Evolutionary conservation across 2,797 vertebrate species (phyloP).

Genomic region (Schizothorax lantsangensis): DNA sequence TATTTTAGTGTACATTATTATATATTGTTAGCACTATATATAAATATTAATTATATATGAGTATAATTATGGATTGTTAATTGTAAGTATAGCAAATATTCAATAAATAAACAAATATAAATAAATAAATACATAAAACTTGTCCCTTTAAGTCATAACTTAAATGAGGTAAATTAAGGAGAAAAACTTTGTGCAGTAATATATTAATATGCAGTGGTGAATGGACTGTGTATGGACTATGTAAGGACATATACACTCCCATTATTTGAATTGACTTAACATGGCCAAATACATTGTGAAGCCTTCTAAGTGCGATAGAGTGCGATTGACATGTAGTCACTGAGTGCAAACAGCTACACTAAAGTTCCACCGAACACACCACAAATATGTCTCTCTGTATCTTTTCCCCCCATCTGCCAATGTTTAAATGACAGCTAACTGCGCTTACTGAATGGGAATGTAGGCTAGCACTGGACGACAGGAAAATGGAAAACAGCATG

Average conservation of each 20-base stretch:
- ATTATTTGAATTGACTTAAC: neutral
- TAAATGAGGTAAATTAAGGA: neutral
- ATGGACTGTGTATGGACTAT: neutral
- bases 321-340: neutral
- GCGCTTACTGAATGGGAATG: slow-evolving; percentile 33
- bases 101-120: too few species aligned
- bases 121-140: too few species aligned
- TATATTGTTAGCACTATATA: neutral
- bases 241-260: neutral
- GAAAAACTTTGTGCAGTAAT: neutral
- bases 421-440: slow-evolving; percentile 25
- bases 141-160: too few species aligned
- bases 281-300: neutral
- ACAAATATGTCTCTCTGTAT: neutral
- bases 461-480: slow-evolving; percentile 65
- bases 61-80: too few species aligned
- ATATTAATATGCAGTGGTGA: neutral
- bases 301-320: neutral
- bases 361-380: neutral
- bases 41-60: neutral
- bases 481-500: slow-evolving; percentile 68
- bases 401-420: neutral
- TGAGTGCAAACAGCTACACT: slow-evolving; percentile 5
- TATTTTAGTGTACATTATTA: neutral
- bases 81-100: too few species aligned